Evolutionary conservation across 2,888 invertebrate species (phyloP), one percentile per base, ranked within the genome.

Genomic region (Troides aeacus): DNA sequence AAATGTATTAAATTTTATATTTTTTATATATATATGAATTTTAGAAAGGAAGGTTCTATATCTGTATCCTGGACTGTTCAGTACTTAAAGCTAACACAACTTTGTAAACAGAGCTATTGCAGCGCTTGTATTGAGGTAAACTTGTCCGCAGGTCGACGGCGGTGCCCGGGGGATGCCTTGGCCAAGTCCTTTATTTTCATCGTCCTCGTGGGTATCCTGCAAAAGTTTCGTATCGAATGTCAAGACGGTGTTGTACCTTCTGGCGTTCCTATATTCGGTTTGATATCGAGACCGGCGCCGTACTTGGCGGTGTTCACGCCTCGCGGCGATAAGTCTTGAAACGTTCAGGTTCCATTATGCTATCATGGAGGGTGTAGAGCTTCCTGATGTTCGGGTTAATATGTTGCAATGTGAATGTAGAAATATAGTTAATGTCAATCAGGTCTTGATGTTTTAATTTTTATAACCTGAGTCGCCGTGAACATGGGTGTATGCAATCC

Each of bases 81-180:
- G 15, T 39, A 18, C 8, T 12, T 15, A 18, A 56, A 18, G 4
- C 18, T n/a, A n/a, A 56, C 21, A 5, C n/a, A 8, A 56, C 18
- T 56, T 56, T 56, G 10, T 56, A 56, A 21, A 21, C 21, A 56
- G 21, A n/a, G 10, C 10, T 21, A 21, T 60, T 60, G n/a, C 10
- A 8, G 8, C 6, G 15, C 8, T 60, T 24, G 17, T 24, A n/a
- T 30, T n/a, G 60, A 60, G 30, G 10, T 50, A 50, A 63, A 63
- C 17, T 73, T 76, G 65, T 79, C 92, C 88, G 69, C 86, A 95
- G 95, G 95, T 71, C 93, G 93, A 74, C 88, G 95, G 71, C 90
- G 94, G 21, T 95, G 95, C 77, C 88, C 95, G 1, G 95, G 95
- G 0, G 95, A 95, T 81, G 86, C 93, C 1, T 80, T 95, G 62